These are phyloP conservation scores for Melanotaenia duboulayi DNA, from an alignment of 2,113 vertebrate species.

Conservation along the genomic window DNA sequence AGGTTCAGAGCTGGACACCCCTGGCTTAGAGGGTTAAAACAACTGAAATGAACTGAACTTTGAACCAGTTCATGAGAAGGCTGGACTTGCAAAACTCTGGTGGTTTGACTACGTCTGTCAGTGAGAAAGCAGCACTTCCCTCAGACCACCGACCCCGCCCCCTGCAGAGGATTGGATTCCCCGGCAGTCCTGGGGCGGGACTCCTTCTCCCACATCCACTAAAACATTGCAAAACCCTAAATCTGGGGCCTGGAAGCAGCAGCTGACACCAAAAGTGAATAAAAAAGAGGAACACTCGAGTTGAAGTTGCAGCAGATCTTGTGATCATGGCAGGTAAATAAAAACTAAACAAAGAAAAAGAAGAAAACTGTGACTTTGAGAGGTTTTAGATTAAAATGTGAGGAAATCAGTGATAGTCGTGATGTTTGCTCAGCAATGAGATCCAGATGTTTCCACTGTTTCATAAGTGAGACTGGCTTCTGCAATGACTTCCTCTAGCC, in stretches of 20 bases:
- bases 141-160: neutral
- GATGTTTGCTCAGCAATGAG: constrained; percentile 14
- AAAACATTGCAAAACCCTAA: constrained; percentile 27
- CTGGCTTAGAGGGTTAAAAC: too few species aligned
- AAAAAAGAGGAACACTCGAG: too few species aligned
- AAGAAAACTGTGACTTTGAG: neutral
- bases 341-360: neutral
- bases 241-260: neutral
- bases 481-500: neutral
- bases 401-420: neutral
- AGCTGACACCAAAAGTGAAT: too few species aligned
- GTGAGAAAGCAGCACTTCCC: neutral
- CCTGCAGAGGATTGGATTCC: neutral
- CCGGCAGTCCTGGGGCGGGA: constrained; percentile 17
- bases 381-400: too few species aligned
- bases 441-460: constrained; percentile 37
- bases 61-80: too few species aligned
- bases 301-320: accelerated
- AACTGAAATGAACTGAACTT: too few species aligned
- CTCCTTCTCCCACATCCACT: neutral
- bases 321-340: constrained; percentile 56
- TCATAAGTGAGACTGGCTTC: neutral
- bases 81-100: too few species aligned
- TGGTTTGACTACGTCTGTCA: too few species aligned
- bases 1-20: too few species aligned